Evolutionary conservation across 2,797 vertebrate species (phyloP), one percentile per base, ranked within the genome.

Genomic region (Tolypeutes matacus): DNA sequence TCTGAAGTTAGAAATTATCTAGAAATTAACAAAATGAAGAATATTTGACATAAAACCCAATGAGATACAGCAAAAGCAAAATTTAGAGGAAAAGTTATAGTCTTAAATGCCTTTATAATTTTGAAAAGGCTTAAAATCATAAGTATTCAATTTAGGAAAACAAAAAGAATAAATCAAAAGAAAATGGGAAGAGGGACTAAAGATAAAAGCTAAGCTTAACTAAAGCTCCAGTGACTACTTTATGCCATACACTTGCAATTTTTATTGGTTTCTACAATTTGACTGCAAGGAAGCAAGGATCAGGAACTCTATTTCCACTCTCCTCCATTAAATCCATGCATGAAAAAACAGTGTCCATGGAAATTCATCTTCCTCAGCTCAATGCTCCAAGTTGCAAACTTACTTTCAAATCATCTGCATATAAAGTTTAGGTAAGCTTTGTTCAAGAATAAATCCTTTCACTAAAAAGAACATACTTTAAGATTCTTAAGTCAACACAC

Each of bases 11-110:
- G 12, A 81, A 89, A 56, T 65, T 83, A 56, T 69, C 18, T 70
- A 83, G 21, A 83, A 76, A 75, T 69, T 76, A 76, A 92, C 23
- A 46, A 86, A 86, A 86, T 53, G 39, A 5, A 73, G 58, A 95
- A 14, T 88, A 60, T 60, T 60, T 60, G 81, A 81, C 29, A 62
- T 69, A 9, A 89, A 89, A 89, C 77, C n/a, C 58, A 78, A 42
- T 77, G n/a, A 85, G 51, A 88, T 29, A 85, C 29, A 86, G 34
- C 29, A 76, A 95, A 86, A 91, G 20, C 21, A 78, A 27, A 56
- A 82, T 75, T 87, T 27, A 82, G 65, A 87, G 42, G 69, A 83
- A 89, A 76, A 60, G 39, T 15, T 69, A 91, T 5, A 83, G 29
- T 7, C 7, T 76, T 83, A 92, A 75, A 34, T 78, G 34, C 9